Evolutionary conservation across 2,113 vertebrate genomes (phyloP), one percentile per base, ranked within the genome.

Genomic region (Geococcyx californianus): DNA sequence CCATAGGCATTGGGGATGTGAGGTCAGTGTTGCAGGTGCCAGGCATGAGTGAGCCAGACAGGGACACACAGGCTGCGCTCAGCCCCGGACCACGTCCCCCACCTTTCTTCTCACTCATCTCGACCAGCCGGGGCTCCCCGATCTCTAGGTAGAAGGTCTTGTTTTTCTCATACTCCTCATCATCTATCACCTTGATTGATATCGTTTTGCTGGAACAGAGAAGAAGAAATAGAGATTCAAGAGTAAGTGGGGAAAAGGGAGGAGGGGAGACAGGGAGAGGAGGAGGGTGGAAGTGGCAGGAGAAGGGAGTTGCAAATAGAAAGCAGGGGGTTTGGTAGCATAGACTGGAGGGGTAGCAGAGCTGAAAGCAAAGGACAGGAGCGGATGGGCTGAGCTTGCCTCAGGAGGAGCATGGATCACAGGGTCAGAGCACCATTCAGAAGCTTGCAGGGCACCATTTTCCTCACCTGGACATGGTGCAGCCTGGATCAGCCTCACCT

Each of bases 71-170:
- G 97, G 79, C 96, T 94, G 97, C 96, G 97, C 94, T 97, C 79
- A 95, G 95, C 96, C 94, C 92, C 81, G 67, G 93, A 98, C 97
- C 97, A 89, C 72, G 95, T 96, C 49, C 98, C 98, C 98, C 99
- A 99, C 99, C 99, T 99, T 99, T 99, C 98, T 98, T 99, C 98
- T 98, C 98, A 99, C 98, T 99, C 99, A 99, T 99, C 98, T 99
- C 99, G 98, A 99, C 98, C 98, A 99, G 98, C 88, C 96, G 98
- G 90, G 99, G 99, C 89, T 99, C 99, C 96, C 99, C 99, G 56
- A 99, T 98, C 98, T 99, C 99, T 94, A 99, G 94, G 98, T 99
- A 99, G 98, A 99, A 99, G 98, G 98, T 99, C 99, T 99, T 99
- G 99, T 99, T 99, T 98, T 99, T 99, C 98, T 99, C 99, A 98